Conservation (phyloP, 2,113 vertebrate species). For the Stegastes partitus region DNA sequence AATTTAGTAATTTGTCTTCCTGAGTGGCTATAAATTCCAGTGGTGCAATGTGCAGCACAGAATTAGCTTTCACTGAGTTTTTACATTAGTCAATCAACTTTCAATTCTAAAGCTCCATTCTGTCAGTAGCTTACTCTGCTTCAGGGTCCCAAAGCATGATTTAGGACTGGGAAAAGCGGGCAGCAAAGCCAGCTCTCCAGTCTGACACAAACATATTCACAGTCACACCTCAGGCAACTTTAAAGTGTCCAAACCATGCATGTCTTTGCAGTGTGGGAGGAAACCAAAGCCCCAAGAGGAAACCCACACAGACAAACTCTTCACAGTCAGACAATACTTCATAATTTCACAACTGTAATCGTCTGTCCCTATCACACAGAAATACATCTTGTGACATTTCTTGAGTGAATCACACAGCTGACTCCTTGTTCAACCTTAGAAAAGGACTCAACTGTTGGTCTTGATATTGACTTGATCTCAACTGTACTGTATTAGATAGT, state of each 20-base stretch:
- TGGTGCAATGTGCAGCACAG: background rate
- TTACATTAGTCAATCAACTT: too few relatives aligned
- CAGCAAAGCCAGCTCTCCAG: too few relatives aligned
- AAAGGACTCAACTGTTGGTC: background rate
- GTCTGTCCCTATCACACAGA: background rate
- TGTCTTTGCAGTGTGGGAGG: slow-evolving; percentile 4
- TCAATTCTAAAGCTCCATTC: too few relatives aligned
- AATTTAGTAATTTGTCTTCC: background rate
- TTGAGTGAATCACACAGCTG: background rate
- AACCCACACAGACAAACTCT: background rate
- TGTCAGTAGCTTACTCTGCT: too few relatives aligned
- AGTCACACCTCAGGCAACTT: background rate
- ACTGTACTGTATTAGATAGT: too few relatives aligned
- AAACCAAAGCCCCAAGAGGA: background rate
- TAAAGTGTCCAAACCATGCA: background rate
- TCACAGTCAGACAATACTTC: background rate
- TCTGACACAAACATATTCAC: background rate
- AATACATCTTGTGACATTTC: background rate
- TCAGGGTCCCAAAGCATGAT: too few relatives aligned
- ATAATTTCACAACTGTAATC: background rate
- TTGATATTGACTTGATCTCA: background rate
- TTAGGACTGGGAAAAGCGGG: too few relatives aligned
- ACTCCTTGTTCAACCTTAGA: background rate
- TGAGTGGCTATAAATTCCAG: background rate
- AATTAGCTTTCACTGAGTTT: too few relatives aligned